Base-by-base conservation (phyloP, 92 coral and sea anemone species). In the Muricea muricata region DNA sequence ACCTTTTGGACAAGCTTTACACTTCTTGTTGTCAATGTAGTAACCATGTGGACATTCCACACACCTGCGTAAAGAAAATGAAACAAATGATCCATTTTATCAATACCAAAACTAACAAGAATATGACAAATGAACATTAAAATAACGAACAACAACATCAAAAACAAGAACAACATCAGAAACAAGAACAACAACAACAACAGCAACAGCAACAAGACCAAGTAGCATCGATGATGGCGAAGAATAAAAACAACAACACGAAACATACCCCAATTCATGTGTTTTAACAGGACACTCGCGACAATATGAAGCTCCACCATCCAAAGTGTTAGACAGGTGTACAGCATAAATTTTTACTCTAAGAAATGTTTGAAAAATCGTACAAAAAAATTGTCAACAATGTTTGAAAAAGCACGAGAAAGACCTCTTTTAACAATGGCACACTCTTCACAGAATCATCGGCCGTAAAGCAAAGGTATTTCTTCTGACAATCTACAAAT, bases 301-400 rank as follows among this genome's bases (percentile, higher is more conserved):
- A 80, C 99, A 96, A 29, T 17, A 46, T 9, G 90, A 91, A 7
- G 97, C 99, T 40, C 99, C 99, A 14, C 99, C 99, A 60, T 86
- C 94, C 0, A 96, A 21, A 6, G 99, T 96, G 68, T 96, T 96
- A 58, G 94, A 93, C 17, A 96, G 60, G 46, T 87, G 85, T 0
- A 96, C 84, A 48, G 97, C 89, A 78, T 92, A 89, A 70, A 96
- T 90, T 75, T 92, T 92, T 28, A 93, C 97, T 63, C 98, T 95
- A 47, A 31, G 15, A 48, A 24, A 11, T 18, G 25, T n/a, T n/a
- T n/a, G n/a, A n/a, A n/a, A n/a, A n/a, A n/a, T n/a, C n/a, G n/a
- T n/a, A n/a, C n/a, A n/a, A n/a, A n/a, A n/a, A n/a, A n/a, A n/a
- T n/a, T n/a, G n/a, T n/a, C n/a, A n/a, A n/a, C n/a, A n/a, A n/a